Evolutionary conservation across 1,140 invertebrate genomes (phyloP), one percentile per base, ranked within the genome.

Genomic region (Idris sp.): DNA sequence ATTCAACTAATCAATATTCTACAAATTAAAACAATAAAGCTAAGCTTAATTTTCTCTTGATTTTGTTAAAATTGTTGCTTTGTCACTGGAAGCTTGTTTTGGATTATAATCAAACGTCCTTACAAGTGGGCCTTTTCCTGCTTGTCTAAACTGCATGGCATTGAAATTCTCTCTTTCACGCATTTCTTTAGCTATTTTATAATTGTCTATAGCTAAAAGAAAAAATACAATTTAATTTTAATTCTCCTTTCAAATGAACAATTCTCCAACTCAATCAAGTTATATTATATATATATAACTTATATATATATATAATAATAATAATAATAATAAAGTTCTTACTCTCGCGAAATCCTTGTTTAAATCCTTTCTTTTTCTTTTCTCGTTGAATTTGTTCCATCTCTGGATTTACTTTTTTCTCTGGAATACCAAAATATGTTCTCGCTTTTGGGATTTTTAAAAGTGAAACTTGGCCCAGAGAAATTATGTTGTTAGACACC

Each of bases 101-200:
- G 96, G 96, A 87, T 98, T 92, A 82, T 91, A 92, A 84, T 94
- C 93, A 80, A 91, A 98, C 0, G 96, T 98, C 85, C 96, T 97
- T 13, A 92, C 88, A 33, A 97, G 75, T 0, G 96, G 93, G 1
- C 94, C 95, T 83, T 91, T 91, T 19, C 95, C 96, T 6, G 96
- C 95, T 84, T 91, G 90, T 65, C 91, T 22, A 22, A 22, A 22
- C n/a, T 8, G 90, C 43, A 94, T 88, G 74, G 92, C 90, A 84
- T 98, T 95, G 38, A 94, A 84, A 65, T 90, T 86, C 75, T 92
- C 88, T 58, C 95, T 90, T 35, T 96, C 92, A 74, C 93, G 91
- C 38, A 98, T 82, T 80, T 95, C 91, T 79, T 88, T 91, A 0
- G 92, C 89, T 46, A 96, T 90, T 88, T 95, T 96, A 79, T 95